Evolutionary conservation across 2,888 invertebrate genomes (phyloP), one percentile per base, ranked within the genome.

Genomic region (Drosophila leonis): DNA sequence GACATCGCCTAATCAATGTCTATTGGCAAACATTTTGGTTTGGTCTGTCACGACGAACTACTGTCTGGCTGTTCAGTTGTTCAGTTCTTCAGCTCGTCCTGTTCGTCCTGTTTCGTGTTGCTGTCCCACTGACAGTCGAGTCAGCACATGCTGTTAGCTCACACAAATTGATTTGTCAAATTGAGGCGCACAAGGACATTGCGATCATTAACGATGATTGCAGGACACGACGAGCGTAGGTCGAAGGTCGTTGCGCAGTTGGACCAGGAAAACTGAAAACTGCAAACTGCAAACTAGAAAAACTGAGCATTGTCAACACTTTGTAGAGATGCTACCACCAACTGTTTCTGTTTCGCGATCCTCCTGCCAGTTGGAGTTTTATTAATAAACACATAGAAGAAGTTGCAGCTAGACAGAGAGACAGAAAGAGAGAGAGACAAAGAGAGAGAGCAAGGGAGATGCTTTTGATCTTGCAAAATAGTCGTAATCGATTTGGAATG

Each of bases 401-500:
- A 41, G 55, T 15, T 4, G 29, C 29, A 54, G 54, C 29, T 37
- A 37, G 31, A 48, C 8, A 18, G 55, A 44, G 27, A 8, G 39
- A 54, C 12, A 20, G 29, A 46, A 9, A 20, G 37, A 24, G 20
- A 18, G 20, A n/a, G 20, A 12, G 31, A 46, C 44, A 39, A 41
- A 24, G 57, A 35, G 49, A 59, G 37, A 1, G 29, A 56, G 51
- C 31, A 15, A 55, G 39, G 18, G 37, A n/a, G 56, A 35, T 29
- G 69, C 71, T 65, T 82, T 89, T 89, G 90, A 89, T 86, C 84
- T 90, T 69, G 66, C 65, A 75, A 49, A 73, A 78, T 72, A 79
- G 79, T 82, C 87, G 73, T 91, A 92, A 91, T 91, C 86, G 90
- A 91, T 91, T 92, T 81, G 79, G 80, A 90, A 91, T 91, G 92